Base-by-base conservation (phyloP, 2,888 invertebrate species). In the Melieria crassipennis region DNA sequence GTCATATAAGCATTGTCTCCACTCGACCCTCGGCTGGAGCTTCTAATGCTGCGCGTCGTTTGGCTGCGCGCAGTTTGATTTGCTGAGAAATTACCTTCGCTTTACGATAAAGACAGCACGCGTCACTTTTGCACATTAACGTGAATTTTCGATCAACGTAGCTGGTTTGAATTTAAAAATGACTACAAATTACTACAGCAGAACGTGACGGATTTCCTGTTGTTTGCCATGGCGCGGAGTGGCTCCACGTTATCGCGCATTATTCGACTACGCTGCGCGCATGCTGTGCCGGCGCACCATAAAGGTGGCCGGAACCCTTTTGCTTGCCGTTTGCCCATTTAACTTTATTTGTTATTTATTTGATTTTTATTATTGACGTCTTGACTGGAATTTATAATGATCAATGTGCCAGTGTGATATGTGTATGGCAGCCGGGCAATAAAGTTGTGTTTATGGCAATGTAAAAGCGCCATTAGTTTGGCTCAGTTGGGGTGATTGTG, bases 161-260 rank as follows among this genome's bases (percentile, higher is more conserved):
- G 43, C 52, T 67, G 60, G 52, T 61, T 67, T 52, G 60, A 67
- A 67, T 60, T 60, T 61, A 67, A 60, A 67, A 67, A 67, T 67
- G 67, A 61, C 61, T 67, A 61, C 67, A 67, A 67, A 67, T 67
- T 61, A 52, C 67, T 67, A 50, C 60, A 60, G 67, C 61, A 67
- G 61, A 67, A 67, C 67, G 67, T 67, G 67, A 67, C 60, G 67
- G 52, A 67, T 67, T 67, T 67, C 16, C n/a, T 10, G 67, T 61
- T 61, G 46, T 50, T 30, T 60, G 61, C 50, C 9, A 4, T 61
- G 60, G 43, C 46, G 30, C 56, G 56, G 56, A 30, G 56, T 30
- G 11, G 7, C 30, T 13, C 30, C 30, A 30, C 30, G 13, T 56
- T 16, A 67, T 30, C 45, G n/a, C 30, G 30, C 30, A 30, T 30